A percentile compares a stretch with the other conserved stretches of the same genome.
Conservation (phyloP, 2,888 invertebrate genomes). For the Tetrapedia diversipes region DNA sequence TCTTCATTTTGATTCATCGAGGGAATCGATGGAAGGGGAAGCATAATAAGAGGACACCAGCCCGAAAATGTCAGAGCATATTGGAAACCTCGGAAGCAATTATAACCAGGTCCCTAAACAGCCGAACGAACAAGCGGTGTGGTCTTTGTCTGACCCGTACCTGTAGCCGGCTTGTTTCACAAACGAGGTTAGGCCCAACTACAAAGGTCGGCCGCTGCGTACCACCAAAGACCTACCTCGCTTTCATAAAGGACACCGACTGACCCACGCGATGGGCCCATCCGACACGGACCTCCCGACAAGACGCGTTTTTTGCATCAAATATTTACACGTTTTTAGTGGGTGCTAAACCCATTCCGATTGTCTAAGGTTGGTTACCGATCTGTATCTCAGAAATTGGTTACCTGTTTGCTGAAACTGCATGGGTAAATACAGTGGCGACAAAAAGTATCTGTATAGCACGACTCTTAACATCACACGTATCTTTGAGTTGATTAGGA, state of each 20-base stretch:
- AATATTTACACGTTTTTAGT: constrained; percentile 81
- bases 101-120: constrained; percentile 79
- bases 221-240: constrained; percentile 51
- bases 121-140: constrained; percentile 65
- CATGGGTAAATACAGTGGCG: too few species aligned
- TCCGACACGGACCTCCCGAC: constrained; percentile 12
- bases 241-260: constrained; percentile 60
- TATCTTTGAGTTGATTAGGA: too few species aligned
- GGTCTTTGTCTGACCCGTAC: constrained; percentile 79
- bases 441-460: too few species aligned
- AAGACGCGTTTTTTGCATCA: constrained; percentile 72
- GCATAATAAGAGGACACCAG: constrained; percentile 40
- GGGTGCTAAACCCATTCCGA: constrained; percentile 79
- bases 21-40: constrained; percentile 23
- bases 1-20: constrained; percentile 53
- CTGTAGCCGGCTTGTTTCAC: constrained; percentile 81
- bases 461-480: too few species aligned
- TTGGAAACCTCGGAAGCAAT: constrained; percentile 79
- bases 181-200: constrained; percentile 79
- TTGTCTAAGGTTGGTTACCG: constrained; percentile 47
- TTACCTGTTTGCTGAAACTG: constrained; percentile 64
- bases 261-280: constrained; percentile 52
- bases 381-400: constrained; percentile 55
- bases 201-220: constrained; percentile 76
- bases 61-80: constrained; percentile 63